Evolutionary conservation across 2,797 vertebrate genomes (phyloP).

Genomic region (Pangasius sanitwongsei): DNA sequence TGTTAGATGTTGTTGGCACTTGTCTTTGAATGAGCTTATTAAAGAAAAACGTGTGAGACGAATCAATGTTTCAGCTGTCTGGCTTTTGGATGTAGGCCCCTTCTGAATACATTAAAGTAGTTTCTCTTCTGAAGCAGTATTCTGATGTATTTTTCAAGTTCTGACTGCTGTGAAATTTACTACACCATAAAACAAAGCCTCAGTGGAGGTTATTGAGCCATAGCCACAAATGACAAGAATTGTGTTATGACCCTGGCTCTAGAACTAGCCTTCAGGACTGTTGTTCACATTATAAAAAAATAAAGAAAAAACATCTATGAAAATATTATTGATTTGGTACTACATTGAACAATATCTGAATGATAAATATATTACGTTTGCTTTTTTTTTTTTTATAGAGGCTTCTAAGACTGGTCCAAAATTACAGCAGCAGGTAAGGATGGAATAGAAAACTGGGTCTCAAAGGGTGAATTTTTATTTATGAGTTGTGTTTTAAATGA

Average conservation of each 20-base stretch:
- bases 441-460: not conserved
- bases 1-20: conserved; percentile 26
- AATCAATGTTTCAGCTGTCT: conserved; percentile 11
- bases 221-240: not conserved
- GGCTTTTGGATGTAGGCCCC: not conserved
- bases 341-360: not conserved
- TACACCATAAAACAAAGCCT: conserved; percentile 4
- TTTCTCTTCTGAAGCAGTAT: conserved; percentile 10
- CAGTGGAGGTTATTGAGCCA: not conserved
- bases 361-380: not conserved
- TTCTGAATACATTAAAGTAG: conserved; percentile 9
- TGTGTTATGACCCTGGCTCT: not conserved
- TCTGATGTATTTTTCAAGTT: conserved; percentile 19
- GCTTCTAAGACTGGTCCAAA: conserved; percentile 33
- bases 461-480: not conserved
- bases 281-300: not conserved
- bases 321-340: not conserved
- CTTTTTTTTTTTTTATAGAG: conserved; percentile 25
- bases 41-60: conserved; percentile 15
- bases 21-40: conserved; percentile 30
- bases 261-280: not conserved
- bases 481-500: not conserved
- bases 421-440: conserved; percentile 42
- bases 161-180: conserved; percentile 27
- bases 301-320: not conserved